phyloP scores from a whole-genome alignment of 2,113 vertebrate species.

The Rhinichthys klamathensis region DNA sequence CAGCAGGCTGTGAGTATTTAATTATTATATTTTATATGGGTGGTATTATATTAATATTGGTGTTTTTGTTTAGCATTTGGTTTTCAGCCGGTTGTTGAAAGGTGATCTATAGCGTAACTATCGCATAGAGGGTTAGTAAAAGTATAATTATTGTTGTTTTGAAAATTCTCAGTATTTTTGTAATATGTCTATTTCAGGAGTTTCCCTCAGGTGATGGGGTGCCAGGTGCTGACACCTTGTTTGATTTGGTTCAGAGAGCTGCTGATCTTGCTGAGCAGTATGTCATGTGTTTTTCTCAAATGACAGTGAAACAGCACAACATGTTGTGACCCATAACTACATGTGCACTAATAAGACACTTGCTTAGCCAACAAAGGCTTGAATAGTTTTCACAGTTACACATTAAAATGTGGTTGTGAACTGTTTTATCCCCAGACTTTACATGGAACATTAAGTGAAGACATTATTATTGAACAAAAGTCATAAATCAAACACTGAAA shows the following conservation, averaged over 20 bases:
- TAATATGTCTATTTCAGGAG: slow-evolving; percentile 66
- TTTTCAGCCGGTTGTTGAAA: neutral
- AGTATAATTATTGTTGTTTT: neutral
- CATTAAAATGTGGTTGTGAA: neutral
- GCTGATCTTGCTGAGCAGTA: slow-evolving; percentile 82
- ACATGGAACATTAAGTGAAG: too few relatives aligned
- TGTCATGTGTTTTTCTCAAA: slow-evolving; percentile 54
- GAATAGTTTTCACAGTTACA: neutral
- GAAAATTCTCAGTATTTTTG: neutral
- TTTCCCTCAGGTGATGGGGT: slow-evolving; percentile 69
- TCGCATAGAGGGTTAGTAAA: neutral
- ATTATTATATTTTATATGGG: neutral
- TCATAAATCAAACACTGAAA: neutral
- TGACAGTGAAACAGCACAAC: neutral
- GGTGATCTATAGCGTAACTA: too few relatives aligned
- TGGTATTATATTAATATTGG: rapidly evolving
- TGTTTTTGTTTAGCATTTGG: neutral
- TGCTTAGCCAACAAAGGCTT: neutral
- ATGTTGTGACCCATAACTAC: neutral
- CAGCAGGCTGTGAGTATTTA: slow-evolving; percentile 65
- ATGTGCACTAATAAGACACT: neutral
- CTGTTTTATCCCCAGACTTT: too few relatives aligned
- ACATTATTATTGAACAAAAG: too few relatives aligned
- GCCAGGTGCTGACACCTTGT: slow-evolving; percentile 62
- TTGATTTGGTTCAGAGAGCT: slow-evolving; percentile 80